Base-by-base conservation (phyloP, 2,888 invertebrate species). In the Apocheima hispidaria region DNA sequence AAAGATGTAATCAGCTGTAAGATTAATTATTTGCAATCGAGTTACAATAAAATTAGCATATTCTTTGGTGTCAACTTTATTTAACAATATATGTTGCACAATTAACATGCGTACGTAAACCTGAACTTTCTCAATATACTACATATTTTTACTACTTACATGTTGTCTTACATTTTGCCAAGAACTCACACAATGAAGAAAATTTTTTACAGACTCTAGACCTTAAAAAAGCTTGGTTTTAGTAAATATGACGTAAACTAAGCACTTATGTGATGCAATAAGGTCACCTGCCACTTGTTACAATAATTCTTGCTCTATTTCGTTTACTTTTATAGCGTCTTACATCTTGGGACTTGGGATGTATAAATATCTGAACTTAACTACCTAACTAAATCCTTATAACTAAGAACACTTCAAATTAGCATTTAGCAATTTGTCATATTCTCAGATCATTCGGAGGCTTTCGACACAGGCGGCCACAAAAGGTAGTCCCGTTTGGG, bases 381-480 rank as follows among this genome's bases (percentile, higher is more conserved):
- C 2, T 40, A 21, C 20, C 12, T 40, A 20, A 21, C 21, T 48
- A n/a, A 48, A 35, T 48, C 21, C n/a, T 2, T 20, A 26, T 20
- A n/a, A 48, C 20, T n/a, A 33, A 36, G 23, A 50, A 50, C 50
- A 9, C 16, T 40, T 12, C 26, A 36, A 43, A 50, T 49, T 43
- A 51, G 51, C 40, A 44, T 55, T 61, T 26, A 40, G 23, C 16
- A 36, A 52, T 46, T 41, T 41, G 48, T 51, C 59, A 61, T 58
- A 51, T 55, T 59, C 68, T 74, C 53, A 50, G 75, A 79, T 69
- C 71, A 63, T 65, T 70, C 73, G 61, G 69, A 72, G 65, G 80
- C 83, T 88, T 88, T 88, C 84, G 83, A 77, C 82, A 87, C 74
- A 62, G 72, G 71, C 78, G 73, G 78, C 84, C 85, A 82, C 79